Conservation (phyloP, 2,797 vertebrate genomes). For the Poeciliopsis paucimaculata region DNA sequence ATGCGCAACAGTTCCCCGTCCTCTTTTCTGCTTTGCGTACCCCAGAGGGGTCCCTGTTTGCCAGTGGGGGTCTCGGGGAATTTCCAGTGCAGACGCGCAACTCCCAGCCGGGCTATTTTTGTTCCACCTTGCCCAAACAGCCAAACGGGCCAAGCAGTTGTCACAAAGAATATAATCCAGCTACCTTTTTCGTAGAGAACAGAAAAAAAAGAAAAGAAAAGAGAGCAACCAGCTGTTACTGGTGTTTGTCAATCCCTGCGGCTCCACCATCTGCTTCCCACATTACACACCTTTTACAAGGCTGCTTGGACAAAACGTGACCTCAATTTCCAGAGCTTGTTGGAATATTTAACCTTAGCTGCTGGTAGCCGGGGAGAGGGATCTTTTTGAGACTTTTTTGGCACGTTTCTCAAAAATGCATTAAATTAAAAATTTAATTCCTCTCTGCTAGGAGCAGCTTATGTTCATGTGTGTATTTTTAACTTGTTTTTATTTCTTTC, state of each 20-base stretch:
- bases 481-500: constrained; percentile 29
- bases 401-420: constrained; percentile 64
- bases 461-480: constrained; percentile 51
- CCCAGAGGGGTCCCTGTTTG: neutral
- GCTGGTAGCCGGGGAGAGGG: constrained; percentile 2
- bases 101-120: constrained; percentile 33
- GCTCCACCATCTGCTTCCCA: constrained; percentile 54
- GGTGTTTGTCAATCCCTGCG: constrained; percentile 35
- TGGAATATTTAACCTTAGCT: constrained; percentile 48
- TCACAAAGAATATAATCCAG: constrained; percentile 11
- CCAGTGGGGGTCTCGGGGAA: constrained; percentile 17
- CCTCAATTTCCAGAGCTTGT: constrained; percentile 43
- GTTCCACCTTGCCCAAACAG: constrained; percentile 20
- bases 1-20: neutral
- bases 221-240: constrained; percentile 31
- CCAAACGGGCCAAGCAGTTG: constrained; percentile 8
- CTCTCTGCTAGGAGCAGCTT: constrained; percentile 44
- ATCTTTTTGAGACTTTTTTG: constrained; percentile 21
- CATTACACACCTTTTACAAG: constrained; percentile 30
- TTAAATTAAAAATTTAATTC: constrained; percentile 64
- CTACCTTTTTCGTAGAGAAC: neutral
- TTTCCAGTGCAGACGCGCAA: constrained; percentile 12
- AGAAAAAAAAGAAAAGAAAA: neutral
- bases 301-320: constrained; percentile 27
- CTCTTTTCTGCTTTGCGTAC: neutral